phyloP scores from a whole-genome alignment of 2,888 invertebrate genomes.

The Coremacera marginata region DNA sequence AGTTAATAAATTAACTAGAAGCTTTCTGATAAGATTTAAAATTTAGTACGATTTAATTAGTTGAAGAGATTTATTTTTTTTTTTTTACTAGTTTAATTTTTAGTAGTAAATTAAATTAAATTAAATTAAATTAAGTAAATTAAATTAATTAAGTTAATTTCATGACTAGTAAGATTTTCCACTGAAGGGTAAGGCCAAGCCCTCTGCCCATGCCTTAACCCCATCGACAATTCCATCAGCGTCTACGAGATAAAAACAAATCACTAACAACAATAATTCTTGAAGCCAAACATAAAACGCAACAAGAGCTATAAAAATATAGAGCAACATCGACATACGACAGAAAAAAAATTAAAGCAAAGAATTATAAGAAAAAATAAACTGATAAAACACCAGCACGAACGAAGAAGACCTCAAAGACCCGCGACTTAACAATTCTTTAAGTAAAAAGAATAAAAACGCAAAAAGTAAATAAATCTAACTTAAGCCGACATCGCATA shows the following conservation, averaged over 20 bases:
- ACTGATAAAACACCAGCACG: not conserved
- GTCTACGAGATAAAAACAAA: not conserved
- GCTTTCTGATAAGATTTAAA: too few relatives aligned
- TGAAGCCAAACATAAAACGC: not conserved
- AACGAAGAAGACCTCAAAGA: slow-evolving; percentile 3
- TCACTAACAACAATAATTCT: not conserved
- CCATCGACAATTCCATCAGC: too few relatives aligned
- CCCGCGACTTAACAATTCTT: slow-evolving; percentile 3
- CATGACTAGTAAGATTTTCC: too few relatives aligned
- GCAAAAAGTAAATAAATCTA: not conserved
- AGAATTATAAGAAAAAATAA: not conserved
- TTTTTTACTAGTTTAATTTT: too few relatives aligned
- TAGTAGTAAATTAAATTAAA: too few relatives aligned
- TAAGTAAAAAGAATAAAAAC: not conserved
- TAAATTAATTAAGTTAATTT: too few relatives aligned
- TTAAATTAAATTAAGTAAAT: too few relatives aligned
- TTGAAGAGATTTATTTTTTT: too few relatives aligned
- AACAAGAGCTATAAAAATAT: not conserved
- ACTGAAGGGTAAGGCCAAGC: too few relatives aligned
- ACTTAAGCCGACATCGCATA: not conserved
- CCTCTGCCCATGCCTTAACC: too few relatives aligned
- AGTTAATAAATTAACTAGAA: too few relatives aligned
- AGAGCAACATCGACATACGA: not conserved
- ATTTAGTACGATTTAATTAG: too few relatives aligned
- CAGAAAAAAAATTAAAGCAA: not conserved